Percentiles rank a stretch among this genome's conserved stretches.
These are phyloP conservation scores for Dolichotis patagonum DNA, from an alignment of 2,113 vertebrate genomes.

Conservation along the genomic window DNA sequence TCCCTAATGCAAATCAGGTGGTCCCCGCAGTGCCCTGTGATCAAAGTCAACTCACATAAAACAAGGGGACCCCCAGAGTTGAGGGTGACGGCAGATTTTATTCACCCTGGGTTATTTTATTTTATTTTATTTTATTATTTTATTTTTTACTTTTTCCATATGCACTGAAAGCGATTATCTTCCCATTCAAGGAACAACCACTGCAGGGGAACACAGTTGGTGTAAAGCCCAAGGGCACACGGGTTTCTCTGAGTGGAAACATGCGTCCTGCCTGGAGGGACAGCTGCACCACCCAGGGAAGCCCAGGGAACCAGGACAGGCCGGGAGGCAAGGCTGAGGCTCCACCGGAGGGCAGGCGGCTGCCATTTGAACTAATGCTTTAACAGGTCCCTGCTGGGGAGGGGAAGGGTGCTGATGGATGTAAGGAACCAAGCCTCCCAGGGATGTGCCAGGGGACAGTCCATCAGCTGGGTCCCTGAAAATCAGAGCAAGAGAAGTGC, in stretches of 20 bases:
- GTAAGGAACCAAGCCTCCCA: conserved; percentile 73
- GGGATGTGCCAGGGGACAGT: conserved; percentile 22
- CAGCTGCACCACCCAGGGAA: background rate
- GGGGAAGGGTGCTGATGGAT: conserved; percentile 73
- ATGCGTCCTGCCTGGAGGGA: background rate
- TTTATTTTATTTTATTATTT: too few species aligned
- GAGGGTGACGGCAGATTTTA: background rate
- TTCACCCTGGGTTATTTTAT: background rate
- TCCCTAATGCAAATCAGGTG: background rate
- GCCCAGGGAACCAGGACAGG: background rate
- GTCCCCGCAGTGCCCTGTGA: background rate
- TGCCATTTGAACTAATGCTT: conserved; percentile 73
- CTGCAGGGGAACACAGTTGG: background rate
- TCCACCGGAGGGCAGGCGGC: conserved; percentile 36
- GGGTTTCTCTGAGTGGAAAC: conserved; percentile 23
- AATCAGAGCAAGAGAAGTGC: conserved; percentile 63
- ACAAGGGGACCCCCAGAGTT: background rate
- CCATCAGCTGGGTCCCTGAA: conserved; percentile 56
- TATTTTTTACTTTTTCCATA: background rate
- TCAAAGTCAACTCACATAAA: background rate
- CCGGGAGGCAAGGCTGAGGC: background rate
- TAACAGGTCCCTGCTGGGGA: conserved; percentile 65
- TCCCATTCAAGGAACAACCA: background rate
- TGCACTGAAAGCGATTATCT: conserved; percentile 47
- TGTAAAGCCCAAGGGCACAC: conserved; percentile 41